A percentile compares a stretch with the other conserved stretches of the same genome.
Evolutionary conservation across 2,888 invertebrate genomes (phyloP).

Genomic region (Eupithecia insigniata): DNA sequence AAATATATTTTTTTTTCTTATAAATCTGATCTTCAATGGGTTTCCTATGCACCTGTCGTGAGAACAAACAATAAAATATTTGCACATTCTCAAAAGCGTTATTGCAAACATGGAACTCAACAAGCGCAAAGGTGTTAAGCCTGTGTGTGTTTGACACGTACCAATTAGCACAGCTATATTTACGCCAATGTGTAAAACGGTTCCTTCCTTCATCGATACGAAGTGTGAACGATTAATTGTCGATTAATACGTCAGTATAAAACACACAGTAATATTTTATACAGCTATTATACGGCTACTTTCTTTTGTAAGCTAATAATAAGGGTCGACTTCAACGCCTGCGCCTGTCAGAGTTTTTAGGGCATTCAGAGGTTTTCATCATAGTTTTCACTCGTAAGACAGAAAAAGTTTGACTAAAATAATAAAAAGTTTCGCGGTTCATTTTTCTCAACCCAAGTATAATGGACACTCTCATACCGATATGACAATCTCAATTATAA

Average conservation of each 20-base stretch:
- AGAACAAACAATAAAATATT: constrained; percentile 55
- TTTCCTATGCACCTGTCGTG: constrained; percentile 67
- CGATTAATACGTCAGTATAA: constrained; percentile 32
- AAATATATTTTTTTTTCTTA: neutral
- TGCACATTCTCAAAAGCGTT: constrained; percentile 67
- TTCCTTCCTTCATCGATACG: constrained; percentile 62
- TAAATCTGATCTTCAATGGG: constrained; percentile 45
- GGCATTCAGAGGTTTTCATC: neutral
- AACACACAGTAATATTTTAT: constrained; percentile 25
- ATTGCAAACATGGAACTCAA: constrained; percentile 71
- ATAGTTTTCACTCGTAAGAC: neutral
- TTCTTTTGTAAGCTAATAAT: neutral
- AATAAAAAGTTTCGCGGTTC: neutral
- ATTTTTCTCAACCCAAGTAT: neutral
- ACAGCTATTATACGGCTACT: neutral
- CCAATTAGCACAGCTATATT: constrained; percentile 78
- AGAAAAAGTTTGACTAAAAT: neutral
- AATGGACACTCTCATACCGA: constrained; percentile 29
- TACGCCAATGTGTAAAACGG: constrained; percentile 62
- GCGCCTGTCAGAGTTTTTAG: neutral
- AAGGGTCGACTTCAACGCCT: neutral
- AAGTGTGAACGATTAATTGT: constrained; percentile 38
- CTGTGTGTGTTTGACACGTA: constrained; percentile 72
- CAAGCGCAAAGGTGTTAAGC: constrained; percentile 73
- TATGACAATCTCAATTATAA: constrained; percentile 73